Evolutionary conservation across 2,797 vertebrate genomes (phyloP), one percentile per base, ranked within the genome.

Genomic region (Neosalanx taihuensis): DNA sequence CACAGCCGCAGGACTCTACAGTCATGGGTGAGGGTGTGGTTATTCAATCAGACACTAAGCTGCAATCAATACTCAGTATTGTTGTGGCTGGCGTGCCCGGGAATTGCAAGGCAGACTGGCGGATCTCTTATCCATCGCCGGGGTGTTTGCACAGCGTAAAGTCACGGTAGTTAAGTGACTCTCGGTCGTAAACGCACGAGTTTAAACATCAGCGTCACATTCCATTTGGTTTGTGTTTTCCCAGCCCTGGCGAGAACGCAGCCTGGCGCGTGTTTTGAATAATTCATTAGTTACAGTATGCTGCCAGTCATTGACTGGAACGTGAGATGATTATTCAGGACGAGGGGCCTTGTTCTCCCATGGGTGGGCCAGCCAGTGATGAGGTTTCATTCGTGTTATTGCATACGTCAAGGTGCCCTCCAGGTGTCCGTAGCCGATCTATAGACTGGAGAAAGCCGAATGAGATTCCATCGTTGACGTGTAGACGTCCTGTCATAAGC

Each of bases 251-350:
- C 18, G 83, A 74, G 72, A 84, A 78, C 76, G 64, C 62, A 12
- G 72, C 61, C 67, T 66, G 13, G 63, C 41, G 69, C 64, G 63
- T 33, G 72, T 76, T 65, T 68, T 88, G 83, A 88, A 90, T 89
- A 76, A 90, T 89, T 89, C 87, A 90, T 84, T 57, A 73, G 77
- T 74, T 68, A 64, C 78, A 81, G 71, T 75, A 68, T 37, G 63
- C 76, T 78, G 80, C 72, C 79, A 83, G 75, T 79, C 76, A 83
- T 64, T 29, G 77, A 81, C 76, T 81, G 76, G 73, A 85, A 76
- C 73, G 69, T 72, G 76, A 87, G 79, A 76, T 81, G 65, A 70
- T 85, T 83, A 81, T 63, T 17, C 49, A 51, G 67, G 79, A 78
- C 72, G 61, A 68, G 68, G 67, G 37, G 31, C 68, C 60, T 70